Base-by-base conservation (phyloP, 2,888 invertebrate species). In the Trissolcus brochymenae region DNA sequence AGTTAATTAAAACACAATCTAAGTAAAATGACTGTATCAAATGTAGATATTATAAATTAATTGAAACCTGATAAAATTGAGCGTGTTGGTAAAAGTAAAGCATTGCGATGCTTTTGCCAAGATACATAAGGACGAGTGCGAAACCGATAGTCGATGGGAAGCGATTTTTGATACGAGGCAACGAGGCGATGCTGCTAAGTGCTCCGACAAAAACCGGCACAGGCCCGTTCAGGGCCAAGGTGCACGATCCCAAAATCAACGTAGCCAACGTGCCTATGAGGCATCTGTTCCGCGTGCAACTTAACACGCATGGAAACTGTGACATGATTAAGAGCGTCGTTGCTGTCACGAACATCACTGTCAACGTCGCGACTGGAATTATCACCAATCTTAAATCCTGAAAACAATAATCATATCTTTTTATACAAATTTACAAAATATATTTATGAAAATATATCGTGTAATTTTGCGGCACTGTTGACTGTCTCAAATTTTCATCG, bases 121-220 rank as follows among this genome's bases (percentile, higher is more conserved):
- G 35, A 53, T 87, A 86, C 14, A 83, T 55, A 11, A 79, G 6
- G 0, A 83, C 83, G 16, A 88, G 79, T 1, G 76, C 50, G 43
- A 86, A 64, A 0, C 86, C 86, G 35, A 88, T 71, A 7, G 84
- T 57, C 4, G 83, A 84, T 3, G 87, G 85, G 16, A 79, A 76
- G 41, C 84, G 84, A n/a, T 79, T 77, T 6, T 71, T 81, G 59
- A 85, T 82, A 49, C 84, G 82, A 3, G 88, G 88, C 76, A 96
- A 91, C 7, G 94, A 91, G 0, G 93, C 91, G 0, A 95, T 94
- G 89, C 76, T 80, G 77, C 74, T 75, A 0, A 79, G 7, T 94
- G 94, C 80, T 17, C 84, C 81, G 35, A 94, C 94, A 85, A 95
- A 96, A 46, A 96, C 91, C 0, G 95, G 94, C 81, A 95, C 84